phyloP scores from a whole-genome alignment of 2,797 vertebrate genomes.

The Protonibea diacanthus region DNA sequence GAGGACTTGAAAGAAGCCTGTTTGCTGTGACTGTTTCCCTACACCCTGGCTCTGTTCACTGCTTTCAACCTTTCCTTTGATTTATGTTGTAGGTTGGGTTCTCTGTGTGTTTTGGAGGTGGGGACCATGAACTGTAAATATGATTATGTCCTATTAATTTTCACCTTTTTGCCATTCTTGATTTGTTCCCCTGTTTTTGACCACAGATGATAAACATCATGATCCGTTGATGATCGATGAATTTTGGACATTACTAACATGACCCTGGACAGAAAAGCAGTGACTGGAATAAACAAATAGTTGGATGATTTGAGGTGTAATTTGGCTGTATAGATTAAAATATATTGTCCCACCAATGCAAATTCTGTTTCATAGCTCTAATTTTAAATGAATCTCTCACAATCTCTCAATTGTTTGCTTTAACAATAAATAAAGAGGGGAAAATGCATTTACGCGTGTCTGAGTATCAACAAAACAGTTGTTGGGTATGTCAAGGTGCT shows the following conservation, averaged over 20 bases:
- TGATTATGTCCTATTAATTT: conserved; percentile 10
- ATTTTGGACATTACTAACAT: conserved; percentile 52
- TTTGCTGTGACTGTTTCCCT: conserved; percentile 18
- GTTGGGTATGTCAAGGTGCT: background rate
- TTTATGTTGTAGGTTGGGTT: conserved; percentile 5
- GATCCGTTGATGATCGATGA: background rate
- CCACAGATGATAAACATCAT: too few species aligned
- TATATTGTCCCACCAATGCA: conserved; percentile 10
- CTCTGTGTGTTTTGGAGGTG: conserved; percentile 25
- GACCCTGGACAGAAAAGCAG: background rate
- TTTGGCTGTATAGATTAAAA: background rate
- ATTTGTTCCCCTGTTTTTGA: conserved; percentile 17
- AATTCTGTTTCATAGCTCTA: conserved; percentile 13
- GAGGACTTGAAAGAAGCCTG: conserved; percentile 11
- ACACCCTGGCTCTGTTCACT: conserved; percentile 21
- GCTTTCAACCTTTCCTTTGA: conserved; percentile 19
- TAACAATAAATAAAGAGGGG: conserved; percentile 48
- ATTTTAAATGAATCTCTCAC: conserved; percentile 14
- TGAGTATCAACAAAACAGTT: background rate
- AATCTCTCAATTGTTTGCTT: conserved; percentile 21
- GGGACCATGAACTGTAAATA: conserved; percentile 38
- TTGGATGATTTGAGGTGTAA: background rate
- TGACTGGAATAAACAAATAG: background rate
- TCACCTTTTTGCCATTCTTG: conserved; percentile 1
- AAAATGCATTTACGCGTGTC: background rate